phyloP scores from a whole-genome alignment of 2,888 invertebrate species.

The Calameuta idolon region DNA sequence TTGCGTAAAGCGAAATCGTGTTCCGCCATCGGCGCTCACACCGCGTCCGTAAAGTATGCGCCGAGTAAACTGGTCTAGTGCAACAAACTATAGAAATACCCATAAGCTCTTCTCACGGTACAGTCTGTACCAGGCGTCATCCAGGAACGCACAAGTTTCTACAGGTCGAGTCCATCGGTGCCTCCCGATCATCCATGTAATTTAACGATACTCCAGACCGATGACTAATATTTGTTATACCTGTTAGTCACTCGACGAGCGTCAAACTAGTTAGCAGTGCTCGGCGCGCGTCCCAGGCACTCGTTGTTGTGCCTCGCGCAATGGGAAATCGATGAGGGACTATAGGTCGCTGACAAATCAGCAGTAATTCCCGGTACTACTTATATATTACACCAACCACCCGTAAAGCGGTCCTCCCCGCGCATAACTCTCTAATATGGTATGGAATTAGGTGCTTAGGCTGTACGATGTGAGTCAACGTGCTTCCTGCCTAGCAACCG shows the following conservation, averaged over 20 bases:
- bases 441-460: not conserved
- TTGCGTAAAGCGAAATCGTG: not conserved
- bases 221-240: not conserved
- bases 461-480: not conserved
- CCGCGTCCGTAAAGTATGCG: not conserved
- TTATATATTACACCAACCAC: no score
- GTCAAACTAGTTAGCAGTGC: not conserved
- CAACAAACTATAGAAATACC: not conserved
- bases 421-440: not conserved
- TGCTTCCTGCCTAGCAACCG: slow-evolving; percentile 32
- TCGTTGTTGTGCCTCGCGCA: not conserved
- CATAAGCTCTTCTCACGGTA: not conserved
- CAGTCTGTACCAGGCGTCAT: not conserved
- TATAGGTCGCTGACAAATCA: not conserved
- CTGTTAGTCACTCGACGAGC: not conserved
- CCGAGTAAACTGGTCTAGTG: not conserved
- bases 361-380: not conserved
- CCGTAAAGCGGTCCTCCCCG: no score
- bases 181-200: not conserved
- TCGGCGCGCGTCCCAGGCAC: not conserved
- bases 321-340: not conserved
- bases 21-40: not conserved
- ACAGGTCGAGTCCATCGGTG: not conserved
- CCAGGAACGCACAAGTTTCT: not conserved
- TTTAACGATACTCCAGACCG: not conserved